Percentiles rank a stretch among this genome's conserved stretches.
Conservation (phyloP, 2,888 invertebrate species). For the Seira ritae region DNA sequence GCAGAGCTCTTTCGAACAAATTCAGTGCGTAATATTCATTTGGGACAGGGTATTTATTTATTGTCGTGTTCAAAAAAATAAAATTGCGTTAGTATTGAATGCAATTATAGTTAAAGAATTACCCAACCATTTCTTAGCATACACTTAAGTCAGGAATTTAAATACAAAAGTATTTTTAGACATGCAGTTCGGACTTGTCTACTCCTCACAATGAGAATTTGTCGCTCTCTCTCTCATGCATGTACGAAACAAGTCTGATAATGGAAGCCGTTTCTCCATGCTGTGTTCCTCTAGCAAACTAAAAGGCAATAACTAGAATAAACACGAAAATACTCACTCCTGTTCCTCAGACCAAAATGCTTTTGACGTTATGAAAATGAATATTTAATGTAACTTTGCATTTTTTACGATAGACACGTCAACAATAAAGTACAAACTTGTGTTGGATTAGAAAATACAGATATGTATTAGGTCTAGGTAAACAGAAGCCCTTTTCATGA, state of each 20-base stretch:
- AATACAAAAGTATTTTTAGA: not conserved
- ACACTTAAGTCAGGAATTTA: not conserved
- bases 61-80: no score
- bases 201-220: no score
- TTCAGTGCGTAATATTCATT: no score
- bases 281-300: not conserved
- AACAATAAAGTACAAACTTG: conserved; percentile 36
- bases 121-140: no score
- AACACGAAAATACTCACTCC: not conserved
- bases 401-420: conserved; percentile 13
- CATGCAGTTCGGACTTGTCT: no score
- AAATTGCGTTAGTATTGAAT: no score
- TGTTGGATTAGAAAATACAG: not conserved
- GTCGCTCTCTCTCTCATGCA: no score
- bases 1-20: no score
- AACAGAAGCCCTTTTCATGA: not conserved
- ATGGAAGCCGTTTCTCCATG: not conserved
- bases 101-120: no score
- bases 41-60: no score
- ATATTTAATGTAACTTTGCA: conserved; percentile 34
- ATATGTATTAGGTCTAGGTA: not conserved
- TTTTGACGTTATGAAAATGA: conserved; percentile 33
- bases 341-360: not conserved
- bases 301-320: not conserved
- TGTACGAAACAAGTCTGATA: no score